phyloP scores from a whole-genome alignment of 1,140 invertebrate genomes.

The Drosophila lini region DNA sequence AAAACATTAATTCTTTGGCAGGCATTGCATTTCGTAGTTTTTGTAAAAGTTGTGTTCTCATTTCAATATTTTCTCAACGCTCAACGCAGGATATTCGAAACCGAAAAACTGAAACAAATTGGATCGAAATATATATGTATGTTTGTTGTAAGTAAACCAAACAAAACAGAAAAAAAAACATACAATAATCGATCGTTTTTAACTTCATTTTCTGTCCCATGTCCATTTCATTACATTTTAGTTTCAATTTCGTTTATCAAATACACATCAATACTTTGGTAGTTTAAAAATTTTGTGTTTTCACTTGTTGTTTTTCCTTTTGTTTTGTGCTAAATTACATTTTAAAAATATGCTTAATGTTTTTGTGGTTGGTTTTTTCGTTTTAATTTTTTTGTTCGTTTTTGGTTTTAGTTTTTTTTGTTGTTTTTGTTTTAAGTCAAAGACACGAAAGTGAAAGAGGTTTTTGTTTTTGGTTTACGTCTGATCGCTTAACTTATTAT shows the following conservation, averaged over 20 bases:
- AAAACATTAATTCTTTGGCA: conserved; percentile 83
- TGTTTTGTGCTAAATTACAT: conserved; percentile 82
- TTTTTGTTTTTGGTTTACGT: conserved; percentile 80
- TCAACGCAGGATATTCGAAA: conserved; percentile 53
- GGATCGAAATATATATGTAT: conserved; percentile 26
- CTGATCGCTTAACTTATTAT: conserved; percentile 75
- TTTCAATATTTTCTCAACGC: conserved; percentile 21
- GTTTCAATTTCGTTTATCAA: conserved; percentile 67
- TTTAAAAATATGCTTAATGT: conserved; percentile 82
- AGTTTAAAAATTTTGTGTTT: conserved; percentile 77
- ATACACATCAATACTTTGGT: conserved; percentile 81
- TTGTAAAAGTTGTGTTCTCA: conserved; percentile 71
- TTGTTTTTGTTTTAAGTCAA: conserved; percentile 77
- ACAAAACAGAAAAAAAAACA: conserved; percentile 7
- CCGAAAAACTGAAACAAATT: conserved; percentile 41
- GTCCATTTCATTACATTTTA: conserved; percentile 37
- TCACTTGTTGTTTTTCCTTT: conserved; percentile 48
- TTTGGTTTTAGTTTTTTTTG: conserved; percentile 60
- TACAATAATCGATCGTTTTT: conserved; percentile 17
- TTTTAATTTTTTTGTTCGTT: conserved; percentile 35
- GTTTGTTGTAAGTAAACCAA: too few relatives aligned
- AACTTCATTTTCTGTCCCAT: conserved; percentile 37
- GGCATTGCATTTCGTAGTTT: conserved; percentile 84
- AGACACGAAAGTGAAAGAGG: conserved; percentile 85
- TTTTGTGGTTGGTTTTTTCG: conserved; percentile 44